A percentile compares a stretch with the other conserved stretches of the same genome.
Evolutionary conservation across 2,113 vertebrate genomes (phyloP).

Genomic region (Trematomus loennbergii): DNA sequence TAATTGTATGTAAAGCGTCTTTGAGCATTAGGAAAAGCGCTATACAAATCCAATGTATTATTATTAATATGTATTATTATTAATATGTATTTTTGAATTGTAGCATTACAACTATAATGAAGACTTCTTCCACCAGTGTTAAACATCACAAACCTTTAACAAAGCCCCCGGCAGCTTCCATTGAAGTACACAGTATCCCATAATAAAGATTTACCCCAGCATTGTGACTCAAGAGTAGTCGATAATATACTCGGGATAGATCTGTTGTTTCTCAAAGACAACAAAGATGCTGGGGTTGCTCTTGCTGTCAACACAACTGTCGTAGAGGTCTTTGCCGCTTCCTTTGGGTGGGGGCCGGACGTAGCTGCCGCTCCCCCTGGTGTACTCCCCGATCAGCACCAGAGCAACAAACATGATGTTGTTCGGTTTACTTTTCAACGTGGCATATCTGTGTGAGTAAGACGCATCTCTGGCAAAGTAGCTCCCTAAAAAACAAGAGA

Average conservation of each 20-base stretch:
- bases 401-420: constrained; percentile 77
- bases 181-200: background rate
- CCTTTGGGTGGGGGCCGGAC: constrained; percentile 63
- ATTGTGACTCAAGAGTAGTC: constrained; percentile 56
- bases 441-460: constrained; percentile 71
- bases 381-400: constrained; percentile 76
- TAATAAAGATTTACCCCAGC: background rate
- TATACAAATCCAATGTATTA: too few relatives aligned
- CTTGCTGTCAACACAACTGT: constrained; percentile 76
- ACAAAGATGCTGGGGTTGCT: constrained; percentile 80
- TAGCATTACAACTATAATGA: background rate
- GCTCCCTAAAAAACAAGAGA: constrained; percentile 73
- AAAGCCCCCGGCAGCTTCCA: background rate
- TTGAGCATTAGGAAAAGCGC: too few relatives aligned
- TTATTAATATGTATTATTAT: too few relatives aligned
- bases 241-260: constrained; percentile 83
- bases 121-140: background rate
- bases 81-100: background rate
- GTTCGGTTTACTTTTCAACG: background rate
- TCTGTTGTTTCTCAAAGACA: constrained; percentile 85
- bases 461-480: constrained; percentile 82
- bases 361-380: constrained; percentile 40
- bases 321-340: constrained; percentile 62
- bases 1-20: too few relatives aligned
- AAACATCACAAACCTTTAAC: background rate